A percentile compares a stretch with the other conserved stretches of the same genome.
These are phyloP conservation scores for Choloepus hoffmanni DNA, from an alignment of 2,113 vertebrate species.

Conservation along the genomic window DNA sequence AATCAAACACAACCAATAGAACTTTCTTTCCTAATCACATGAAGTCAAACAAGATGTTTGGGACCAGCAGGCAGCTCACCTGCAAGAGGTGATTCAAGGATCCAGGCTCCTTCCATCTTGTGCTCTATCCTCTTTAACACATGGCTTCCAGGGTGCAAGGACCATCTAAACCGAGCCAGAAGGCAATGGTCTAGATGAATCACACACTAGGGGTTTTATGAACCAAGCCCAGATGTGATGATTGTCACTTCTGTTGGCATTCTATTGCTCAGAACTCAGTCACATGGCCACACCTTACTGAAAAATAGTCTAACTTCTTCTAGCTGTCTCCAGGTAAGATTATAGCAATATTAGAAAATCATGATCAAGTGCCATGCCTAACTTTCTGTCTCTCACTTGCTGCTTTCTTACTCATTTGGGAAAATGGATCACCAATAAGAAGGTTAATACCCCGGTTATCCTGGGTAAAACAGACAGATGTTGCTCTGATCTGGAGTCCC, in stretches of 20 bases:
- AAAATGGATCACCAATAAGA: neutral
- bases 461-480: slow-evolving; percentile 26
- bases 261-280: neutral
- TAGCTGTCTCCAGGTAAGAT: neutral
- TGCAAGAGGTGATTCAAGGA: neutral
- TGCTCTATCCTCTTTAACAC: neutral
- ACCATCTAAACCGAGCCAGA: neutral
- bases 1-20: neutral
- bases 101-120: neutral
- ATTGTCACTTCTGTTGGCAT: neutral
- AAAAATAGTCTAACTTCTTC: neutral
- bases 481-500: neutral
- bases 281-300: neutral
- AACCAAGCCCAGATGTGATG: neutral
- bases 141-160: neutral
- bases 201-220: neutral
- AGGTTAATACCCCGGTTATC: neutral
- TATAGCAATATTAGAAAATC: neutral
- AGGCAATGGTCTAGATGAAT: neutral
- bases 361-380: neutral
- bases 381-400: neutral
- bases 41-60: neutral
- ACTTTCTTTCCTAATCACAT: neutral
- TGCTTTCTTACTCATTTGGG: neutral
- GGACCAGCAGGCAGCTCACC: neutral